phyloP scores from a whole-genome alignment of 2,888 invertebrate species.

The Smittia sp. region DNA sequence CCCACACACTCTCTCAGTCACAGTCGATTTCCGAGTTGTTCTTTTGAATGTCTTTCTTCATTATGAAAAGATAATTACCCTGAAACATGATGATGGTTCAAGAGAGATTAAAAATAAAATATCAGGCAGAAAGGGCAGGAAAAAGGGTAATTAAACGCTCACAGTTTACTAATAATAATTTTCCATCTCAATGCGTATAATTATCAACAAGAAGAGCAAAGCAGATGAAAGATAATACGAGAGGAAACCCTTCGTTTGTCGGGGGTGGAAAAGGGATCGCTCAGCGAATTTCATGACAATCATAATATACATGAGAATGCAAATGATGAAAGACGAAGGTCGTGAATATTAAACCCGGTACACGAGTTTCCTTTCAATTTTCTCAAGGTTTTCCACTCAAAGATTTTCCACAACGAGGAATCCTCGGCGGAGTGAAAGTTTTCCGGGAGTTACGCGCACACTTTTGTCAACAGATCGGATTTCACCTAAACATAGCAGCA shows the following conservation, averaged over 20 bases:
- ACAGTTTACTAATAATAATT: slow-evolving; percentile 38
- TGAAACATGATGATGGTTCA: slow-evolving; percentile 30
- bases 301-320: slow-evolving; percentile 9
- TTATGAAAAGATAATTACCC: slow-evolving; percentile 35
- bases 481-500: slow-evolving; percentile 15
- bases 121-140: not conserved
- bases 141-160: slow-evolving; percentile 40
- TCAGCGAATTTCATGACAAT: no score
- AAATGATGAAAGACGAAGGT: not conserved
- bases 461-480: slow-evolving; percentile 39
- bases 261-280: not conserved
- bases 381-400: slow-evolving; percentile 24
- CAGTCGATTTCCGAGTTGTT: not conserved
- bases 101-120: slow-evolving; percentile 23
- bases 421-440: slow-evolving; percentile 14
- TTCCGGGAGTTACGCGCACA: not conserved
- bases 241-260: not conserved
- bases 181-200: slow-evolving; percentile 40
- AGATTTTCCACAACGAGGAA: not conserved
- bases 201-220: slow-evolving; percentile 24
- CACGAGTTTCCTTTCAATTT: slow-evolving; percentile 19
- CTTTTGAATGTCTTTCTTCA: slow-evolving; percentile 7
- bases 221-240: slow-evolving; percentile 22
- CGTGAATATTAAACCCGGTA: slow-evolving; percentile 12
- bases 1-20: not conserved